A percentile compares a stretch with the other conserved stretches of the same genome.
Conservation (phyloP, 2,113 vertebrate species). For the Lepus timidus region DNA sequence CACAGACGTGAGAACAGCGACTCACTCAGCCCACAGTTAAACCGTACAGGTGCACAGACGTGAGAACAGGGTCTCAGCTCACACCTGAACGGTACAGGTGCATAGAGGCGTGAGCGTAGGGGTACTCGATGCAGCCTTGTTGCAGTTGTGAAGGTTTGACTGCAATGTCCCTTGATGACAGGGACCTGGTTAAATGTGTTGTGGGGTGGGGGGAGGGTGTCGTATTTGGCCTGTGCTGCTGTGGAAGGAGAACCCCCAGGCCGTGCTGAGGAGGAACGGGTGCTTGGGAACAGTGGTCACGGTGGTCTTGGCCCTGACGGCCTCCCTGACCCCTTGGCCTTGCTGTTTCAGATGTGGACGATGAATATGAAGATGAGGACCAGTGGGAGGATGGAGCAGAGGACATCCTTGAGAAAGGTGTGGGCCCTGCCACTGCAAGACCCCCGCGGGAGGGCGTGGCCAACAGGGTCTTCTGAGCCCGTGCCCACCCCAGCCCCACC, state of each 20-base stretch:
- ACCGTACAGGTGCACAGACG: no score
- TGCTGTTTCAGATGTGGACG: conserved; percentile 92
- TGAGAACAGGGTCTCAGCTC: no score
- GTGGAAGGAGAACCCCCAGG: no score
- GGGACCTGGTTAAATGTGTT: neutral
- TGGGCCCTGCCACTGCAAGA: conserved; percentile 3
- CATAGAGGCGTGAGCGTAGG: neutral
- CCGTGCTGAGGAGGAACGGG: no score
- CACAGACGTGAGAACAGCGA: no score
- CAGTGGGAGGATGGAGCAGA: conserved; percentile 96
- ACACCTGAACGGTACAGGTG: no score
- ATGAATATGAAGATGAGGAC: conserved; percentile 97
- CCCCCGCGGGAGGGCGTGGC: neutral
- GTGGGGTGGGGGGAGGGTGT: neutral
- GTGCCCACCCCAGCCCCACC: neutral
- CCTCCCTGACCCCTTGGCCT: neutral
- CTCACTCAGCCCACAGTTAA: no score
- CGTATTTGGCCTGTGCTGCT: neutral
- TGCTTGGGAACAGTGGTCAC: neutral
- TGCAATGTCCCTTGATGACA: neutral
- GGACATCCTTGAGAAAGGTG: conserved; percentile 97
- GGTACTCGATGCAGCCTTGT: neutral
- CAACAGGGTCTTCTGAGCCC: conserved; percentile 3
- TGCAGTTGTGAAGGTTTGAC: neutral
- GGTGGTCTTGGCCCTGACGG: neutral